Base-by-base conservation (phyloP, 2,113 vertebrate genomes). In the Psilopogon haemacephalus region DNA sequence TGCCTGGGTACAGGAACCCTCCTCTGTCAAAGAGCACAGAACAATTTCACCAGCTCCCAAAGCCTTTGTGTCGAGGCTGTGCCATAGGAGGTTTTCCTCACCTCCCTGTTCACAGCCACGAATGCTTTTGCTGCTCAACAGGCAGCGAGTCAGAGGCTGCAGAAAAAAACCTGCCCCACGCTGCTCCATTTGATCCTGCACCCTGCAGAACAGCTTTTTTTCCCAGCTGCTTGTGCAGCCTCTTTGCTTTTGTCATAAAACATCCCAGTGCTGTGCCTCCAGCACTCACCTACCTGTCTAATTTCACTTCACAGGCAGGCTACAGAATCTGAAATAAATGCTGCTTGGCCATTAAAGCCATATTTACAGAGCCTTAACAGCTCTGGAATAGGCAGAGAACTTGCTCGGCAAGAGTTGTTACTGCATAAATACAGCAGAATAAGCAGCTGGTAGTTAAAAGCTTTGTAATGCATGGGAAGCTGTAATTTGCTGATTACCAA, bases 401-500 rank as follows among this genome's bases (percentile, higher is more conserved):
- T 46, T 62, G 86, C 93, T 94, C 86, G 79, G 88, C 84, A 76
- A 76, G 73, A 89, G 70, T 48, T 95, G 91, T 73, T 77, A 64
- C 63, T 0, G 0, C 81, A 90, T 88, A 88, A 95, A 96, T 27
- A 89, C 8, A 64, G n/a, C 74, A 55, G 28, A 54, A 89, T 62
- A 79, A 96, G 90, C 91, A 97, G 94, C 94, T 95, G 93, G 92
- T 84, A 73, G 93, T 95, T 91, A 92, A 95, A 94, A 86, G 90
- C 88, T 94, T 72, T 85, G 94, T 85, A 94, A 91, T 52, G 76
- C 37, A 15, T 21, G 67, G 86, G 59, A 94, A 84, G 93, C 86
- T 96, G 90, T 93, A 89, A 95, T 96, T 96, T 96, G 76, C 95
- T 93, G 94, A 94, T 97, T 96, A 95, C 70, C 95, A 48, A 74